Base-by-base conservation (phyloP, 92 coral and sea anemone species). In the Palythoa grandiflora region DNA sequence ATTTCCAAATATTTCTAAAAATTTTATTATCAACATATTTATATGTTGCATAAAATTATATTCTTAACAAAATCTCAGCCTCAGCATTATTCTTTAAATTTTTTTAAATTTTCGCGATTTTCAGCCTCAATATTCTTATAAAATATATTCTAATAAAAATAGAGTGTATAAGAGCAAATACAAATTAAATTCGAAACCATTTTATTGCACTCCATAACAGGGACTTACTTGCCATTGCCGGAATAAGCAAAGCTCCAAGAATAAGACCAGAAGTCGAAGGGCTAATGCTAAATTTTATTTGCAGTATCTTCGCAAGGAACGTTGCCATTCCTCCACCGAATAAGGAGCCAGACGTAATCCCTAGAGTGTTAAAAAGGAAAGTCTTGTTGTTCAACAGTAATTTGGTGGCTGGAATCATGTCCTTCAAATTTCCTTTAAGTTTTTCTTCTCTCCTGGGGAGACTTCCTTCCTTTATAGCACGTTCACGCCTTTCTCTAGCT, bases 321-420 rank as follows among this genome's bases (percentile, higher is more conserved):
- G 93, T 47, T 2, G 87, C 84, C 59, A 93, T 75, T 2, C 90
- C 91, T 6, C 92, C 94, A 63, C 72, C 85, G 68, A 81, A 91
- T 11, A 95, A 83, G 14, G 92, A 75, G 9, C 93, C 91, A 55
- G 90, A 80, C 9, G 89, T 78, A 36, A 87, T 51, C 36, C 94
- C 98, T 71, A 95, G 83, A 38, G 93, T 88, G 76, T 93, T 94
- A 75, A 94, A 93, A 55, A 94, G 68, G 89, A 79, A 94, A 9
- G 94, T 90, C 37, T 90, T 93, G 84, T 95, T 95, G 75, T 71
- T 86, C 57, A 95, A 60, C 55, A 95, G 85, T 10, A 84, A 71
- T 50, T 68, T 68, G 3, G 98, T 93, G 12, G 98, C 94, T 12
- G 93, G 95, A 44, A 92, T 19, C 1, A 95, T 79, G 38, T 91